Evolutionary conservation across 2,888 invertebrate species (phyloP).

Genomic region (Chalcis sispes): DNA sequence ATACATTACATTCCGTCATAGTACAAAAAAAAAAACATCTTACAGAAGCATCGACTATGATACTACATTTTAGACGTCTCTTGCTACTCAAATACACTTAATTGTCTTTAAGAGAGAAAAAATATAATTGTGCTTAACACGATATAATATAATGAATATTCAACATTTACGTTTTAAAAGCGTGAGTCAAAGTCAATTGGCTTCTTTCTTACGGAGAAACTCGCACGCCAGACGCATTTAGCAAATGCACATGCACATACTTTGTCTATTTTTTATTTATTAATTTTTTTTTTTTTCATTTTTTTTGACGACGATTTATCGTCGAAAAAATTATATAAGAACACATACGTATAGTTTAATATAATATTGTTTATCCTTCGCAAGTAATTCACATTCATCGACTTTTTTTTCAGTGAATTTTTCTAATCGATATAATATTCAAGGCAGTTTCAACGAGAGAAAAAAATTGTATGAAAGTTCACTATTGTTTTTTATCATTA

Average conservation of each 20-base stretch:
- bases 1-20: too few relatives aligned
- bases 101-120: too few relatives aligned
- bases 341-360: slow-evolving; percentile 18
- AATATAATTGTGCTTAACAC: too few relatives aligned
- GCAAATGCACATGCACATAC: slow-evolving; percentile 1
- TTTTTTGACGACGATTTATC: background rate
- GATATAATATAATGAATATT: too few relatives aligned
- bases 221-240: background rate
- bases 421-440: slow-evolving; percentile 5
- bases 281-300: background rate
- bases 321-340: slow-evolving; percentile 25
- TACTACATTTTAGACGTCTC: too few relatives aligned
- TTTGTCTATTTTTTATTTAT: background rate
- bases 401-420: slow-evolving; percentile 23
- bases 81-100: too few relatives aligned
- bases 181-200: slow-evolving; percentile 25
- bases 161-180: too few relatives aligned
- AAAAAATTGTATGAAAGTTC: slow-evolving; percentile 4
- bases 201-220: slow-evolving; percentile 3
- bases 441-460: slow-evolving; percentile 40
- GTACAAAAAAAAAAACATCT: too few relatives aligned
- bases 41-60: too few relatives aligned
- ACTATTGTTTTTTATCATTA: too few relatives aligned
- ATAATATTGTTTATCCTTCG: slow-evolving; percentile 21
- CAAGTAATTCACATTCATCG: slow-evolving; percentile 39